Evolutionary conservation across 2,797 vertebrate species (phyloP).

Genomic region (Calcarius lapponicus): DNA sequence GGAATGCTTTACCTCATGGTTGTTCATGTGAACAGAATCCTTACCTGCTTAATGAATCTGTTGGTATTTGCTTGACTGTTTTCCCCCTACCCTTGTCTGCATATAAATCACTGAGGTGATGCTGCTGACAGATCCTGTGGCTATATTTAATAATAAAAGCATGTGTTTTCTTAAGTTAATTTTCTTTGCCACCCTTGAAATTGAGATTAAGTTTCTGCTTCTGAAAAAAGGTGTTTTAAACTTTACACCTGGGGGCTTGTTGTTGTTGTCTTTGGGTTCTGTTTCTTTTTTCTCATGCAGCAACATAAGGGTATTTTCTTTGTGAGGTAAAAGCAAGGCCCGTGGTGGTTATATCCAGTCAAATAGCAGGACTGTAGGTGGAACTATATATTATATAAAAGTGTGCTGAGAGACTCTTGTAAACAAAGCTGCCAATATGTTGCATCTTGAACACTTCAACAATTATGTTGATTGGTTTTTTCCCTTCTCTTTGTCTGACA

Average conservation of each 20-base stretch:
- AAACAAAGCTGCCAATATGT: slow-evolving; percentile 4
- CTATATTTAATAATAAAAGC: slow-evolving; percentile 21
- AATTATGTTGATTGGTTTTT: not conserved
- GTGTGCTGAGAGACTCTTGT: not conserved
- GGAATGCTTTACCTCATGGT: accelerated
- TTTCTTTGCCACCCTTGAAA: slow-evolving; percentile 15
- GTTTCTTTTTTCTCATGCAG: not conserved
- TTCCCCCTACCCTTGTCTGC: not conserved
- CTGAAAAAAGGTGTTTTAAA: not conserved
- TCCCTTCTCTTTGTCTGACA: not conserved
- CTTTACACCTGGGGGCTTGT: accelerated
- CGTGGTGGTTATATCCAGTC: not conserved
- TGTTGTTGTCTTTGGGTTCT: not conserved
- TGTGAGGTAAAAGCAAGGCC: not conserved
- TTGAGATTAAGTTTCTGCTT: not conserved
- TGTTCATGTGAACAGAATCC: not conserved
- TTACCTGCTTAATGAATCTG: not conserved
- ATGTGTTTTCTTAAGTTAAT: slow-evolving; percentile 24
- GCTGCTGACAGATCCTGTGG: not conserved
- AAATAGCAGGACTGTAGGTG: not conserved
- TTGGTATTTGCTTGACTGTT: not conserved
- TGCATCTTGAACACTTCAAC: not conserved
- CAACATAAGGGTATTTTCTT: not conserved
- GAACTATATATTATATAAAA: not conserved
- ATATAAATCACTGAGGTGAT: slow-evolving; percentile 30